Conservation (phyloP, 2,113 vertebrate genomes). For the Cottus gobio region DNA sequence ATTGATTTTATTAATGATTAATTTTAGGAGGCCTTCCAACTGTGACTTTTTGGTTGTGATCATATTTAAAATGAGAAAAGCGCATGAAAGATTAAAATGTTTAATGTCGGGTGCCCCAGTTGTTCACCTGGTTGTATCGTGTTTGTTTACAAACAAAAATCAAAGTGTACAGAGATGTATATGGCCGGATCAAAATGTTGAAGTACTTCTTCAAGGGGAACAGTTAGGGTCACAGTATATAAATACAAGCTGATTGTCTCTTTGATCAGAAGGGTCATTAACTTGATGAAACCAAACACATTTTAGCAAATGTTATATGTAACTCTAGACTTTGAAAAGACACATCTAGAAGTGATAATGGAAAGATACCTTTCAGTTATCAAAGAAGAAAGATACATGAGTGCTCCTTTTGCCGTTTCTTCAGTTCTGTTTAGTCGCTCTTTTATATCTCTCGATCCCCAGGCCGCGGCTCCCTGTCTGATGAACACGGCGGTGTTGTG, state of each 20-base stretch:
- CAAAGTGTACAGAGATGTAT: neutral
- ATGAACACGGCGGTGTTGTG: constrained; percentile 94
- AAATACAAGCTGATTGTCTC: neutral
- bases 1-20: neutral
- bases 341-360: neutral
- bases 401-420: neutral
- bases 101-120: neutral
- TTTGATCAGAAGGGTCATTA: no score
- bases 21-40: neutral
- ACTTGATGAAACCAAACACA: neutral
- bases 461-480: constrained; percentile 95
- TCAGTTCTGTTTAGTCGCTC: neutral
- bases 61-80: neutral
- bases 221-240: neutral
- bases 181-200: neutral
- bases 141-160: neutral
- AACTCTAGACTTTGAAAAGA: neutral
- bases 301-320: neutral
- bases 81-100: neutral
- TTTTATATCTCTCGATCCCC: neutral
- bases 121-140: neutral
- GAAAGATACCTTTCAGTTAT: neutral
- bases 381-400: neutral
- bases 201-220: neutral
- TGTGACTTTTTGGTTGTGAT: neutral